phyloP scores from a whole-genome alignment of 2,113 vertebrate genomes.

The Sceloporus tristichus region DNA sequence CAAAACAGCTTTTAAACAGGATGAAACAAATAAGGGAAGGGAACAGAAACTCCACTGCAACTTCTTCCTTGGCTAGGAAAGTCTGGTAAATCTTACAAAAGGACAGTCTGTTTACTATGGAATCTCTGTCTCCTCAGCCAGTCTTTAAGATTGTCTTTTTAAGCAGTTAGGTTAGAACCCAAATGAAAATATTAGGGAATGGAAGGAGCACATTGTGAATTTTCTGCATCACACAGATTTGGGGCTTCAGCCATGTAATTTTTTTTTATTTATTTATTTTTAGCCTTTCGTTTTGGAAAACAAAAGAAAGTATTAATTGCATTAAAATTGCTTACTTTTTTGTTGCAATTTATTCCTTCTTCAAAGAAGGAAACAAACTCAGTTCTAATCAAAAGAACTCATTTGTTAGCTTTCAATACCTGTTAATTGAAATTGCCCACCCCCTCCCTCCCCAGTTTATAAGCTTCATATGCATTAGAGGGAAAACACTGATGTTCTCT shows the following conservation, averaged over 20 bases:
- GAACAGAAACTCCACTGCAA: neutral
- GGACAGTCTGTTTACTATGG: neutral
- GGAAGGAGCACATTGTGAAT: neutral
- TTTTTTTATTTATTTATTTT: no score
- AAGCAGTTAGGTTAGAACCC: constrained; percentile 7
- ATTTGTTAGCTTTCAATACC: constrained; percentile 2
- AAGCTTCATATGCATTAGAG: constrained; percentile 10
- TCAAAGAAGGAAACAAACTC: constrained; percentile 24
- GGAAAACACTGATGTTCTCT: constrained; percentile 32
- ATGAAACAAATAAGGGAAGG: neutral
- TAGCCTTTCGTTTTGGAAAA: neutral
- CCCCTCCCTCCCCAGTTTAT: constrained; percentile 4
- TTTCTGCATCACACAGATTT: constrained; percentile 19
- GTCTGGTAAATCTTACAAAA: neutral
- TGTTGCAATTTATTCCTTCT: neutral
- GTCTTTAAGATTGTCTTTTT: neutral
- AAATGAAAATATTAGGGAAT: constrained; percentile 42
- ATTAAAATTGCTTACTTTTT: neutral
- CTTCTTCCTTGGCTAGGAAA: neutral
- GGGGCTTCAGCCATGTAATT: neutral
- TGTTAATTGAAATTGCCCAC: constrained; percentile 19
- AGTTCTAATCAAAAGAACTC: constrained; percentile 11
- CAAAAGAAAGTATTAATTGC: constrained; percentile 20
- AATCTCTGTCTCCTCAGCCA: neutral
- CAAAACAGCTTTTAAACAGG: neutral